A percentile compares a stretch with the other conserved stretches of the same genome.
phyloP scores from a whole-genome alignment of 2,888 invertebrate genomes.

The Ephialtes manifestator region DNA sequence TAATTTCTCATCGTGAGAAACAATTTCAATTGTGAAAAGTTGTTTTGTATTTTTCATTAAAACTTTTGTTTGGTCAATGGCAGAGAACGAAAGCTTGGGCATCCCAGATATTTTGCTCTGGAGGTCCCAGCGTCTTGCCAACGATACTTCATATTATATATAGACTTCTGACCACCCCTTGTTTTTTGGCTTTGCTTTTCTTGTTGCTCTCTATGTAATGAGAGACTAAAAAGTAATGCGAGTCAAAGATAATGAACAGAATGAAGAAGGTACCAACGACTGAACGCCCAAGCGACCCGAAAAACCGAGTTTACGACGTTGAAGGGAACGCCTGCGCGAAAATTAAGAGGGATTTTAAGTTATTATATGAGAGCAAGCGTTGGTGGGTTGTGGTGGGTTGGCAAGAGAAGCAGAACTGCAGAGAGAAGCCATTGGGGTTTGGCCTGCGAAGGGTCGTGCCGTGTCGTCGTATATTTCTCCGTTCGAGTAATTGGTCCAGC shows the following conservation, averaged over 20 bases:
- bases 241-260: slow-evolving; percentile 37
- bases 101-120: too few relatives aligned
- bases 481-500: slow-evolving; percentile 76
- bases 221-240: slow-evolving; percentile 24
- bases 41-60: neutral
- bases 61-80: too few relatives aligned
- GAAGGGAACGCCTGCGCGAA: slow-evolving; percentile 51
- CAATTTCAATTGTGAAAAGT: neutral
- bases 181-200: neutral
- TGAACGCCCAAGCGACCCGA: slow-evolving; percentile 18
- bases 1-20: neutral
- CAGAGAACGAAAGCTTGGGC: too few relatives aligned
- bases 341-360: slow-evolving; percentile 66
- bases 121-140: neutral
- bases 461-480: slow-evolving; percentile 72
- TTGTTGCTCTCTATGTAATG: neutral
- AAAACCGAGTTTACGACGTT: slow-evolving; percentile 58
- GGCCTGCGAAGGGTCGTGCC: slow-evolving; percentile 63
- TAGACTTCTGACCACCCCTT: neutral
- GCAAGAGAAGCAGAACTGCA: neutral
- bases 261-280: neutral
- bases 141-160: neutral
- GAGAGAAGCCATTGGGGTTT: slow-evolving; percentile 38
- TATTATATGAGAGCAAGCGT: slow-evolving; percentile 50
- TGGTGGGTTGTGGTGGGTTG: slow-evolving; percentile 44